These are phyloP conservation scores for Potamilus streckersoni DNA, from an alignment of 1,140 invertebrate species.

Conservation along the genomic window DNA sequence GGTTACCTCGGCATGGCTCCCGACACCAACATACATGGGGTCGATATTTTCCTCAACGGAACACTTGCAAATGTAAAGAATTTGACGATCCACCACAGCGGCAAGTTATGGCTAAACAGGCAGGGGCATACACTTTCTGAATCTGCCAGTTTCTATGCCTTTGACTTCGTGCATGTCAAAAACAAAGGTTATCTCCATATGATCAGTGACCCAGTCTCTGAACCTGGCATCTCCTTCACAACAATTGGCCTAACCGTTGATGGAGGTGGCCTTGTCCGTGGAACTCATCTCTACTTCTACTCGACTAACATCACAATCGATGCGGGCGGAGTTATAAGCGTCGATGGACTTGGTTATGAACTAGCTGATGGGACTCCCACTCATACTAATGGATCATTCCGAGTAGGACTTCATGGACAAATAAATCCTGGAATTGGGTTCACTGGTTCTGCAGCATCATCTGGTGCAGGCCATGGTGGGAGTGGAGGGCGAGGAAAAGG, in stretches of 20 bases:
- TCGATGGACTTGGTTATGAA: conserved; percentile 52
- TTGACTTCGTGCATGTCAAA: conserved; percentile 52
- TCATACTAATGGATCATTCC: no score
- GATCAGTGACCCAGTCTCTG: conserved; percentile 48
- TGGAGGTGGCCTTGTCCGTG: conserved; percentile 48
- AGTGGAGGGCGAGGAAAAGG: conserved; percentile 51
- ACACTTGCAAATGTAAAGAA: conserved; percentile 50
- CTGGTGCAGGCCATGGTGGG: conserved; percentile 54
- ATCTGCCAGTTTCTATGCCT: conserved; percentile 40
- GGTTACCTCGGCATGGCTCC: conserved; percentile 53
- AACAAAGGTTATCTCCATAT: conserved; percentile 50
- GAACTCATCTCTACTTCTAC: conserved; percentile 45
- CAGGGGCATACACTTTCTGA: conserved; percentile 41
- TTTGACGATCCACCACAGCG: conserved; percentile 51
- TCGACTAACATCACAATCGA: conserved; percentile 55
- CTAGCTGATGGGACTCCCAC: conserved; percentile 24
- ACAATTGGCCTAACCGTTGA: conserved; percentile 47
- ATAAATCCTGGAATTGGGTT: conserved; percentile 51
- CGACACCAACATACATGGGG: conserved; percentile 45
- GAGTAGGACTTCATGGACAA: conserved; percentile 41
- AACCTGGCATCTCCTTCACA: conserved; percentile 43
- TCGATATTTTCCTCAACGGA: conserved; percentile 55
- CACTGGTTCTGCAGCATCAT: conserved; percentile 10
- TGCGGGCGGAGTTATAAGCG: conserved; percentile 44
- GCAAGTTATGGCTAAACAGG: conserved; percentile 46